Evolutionary conservation across 2,888 invertebrate genomes (phyloP).

Genomic region (Nesidiocoris tenuis): DNA sequence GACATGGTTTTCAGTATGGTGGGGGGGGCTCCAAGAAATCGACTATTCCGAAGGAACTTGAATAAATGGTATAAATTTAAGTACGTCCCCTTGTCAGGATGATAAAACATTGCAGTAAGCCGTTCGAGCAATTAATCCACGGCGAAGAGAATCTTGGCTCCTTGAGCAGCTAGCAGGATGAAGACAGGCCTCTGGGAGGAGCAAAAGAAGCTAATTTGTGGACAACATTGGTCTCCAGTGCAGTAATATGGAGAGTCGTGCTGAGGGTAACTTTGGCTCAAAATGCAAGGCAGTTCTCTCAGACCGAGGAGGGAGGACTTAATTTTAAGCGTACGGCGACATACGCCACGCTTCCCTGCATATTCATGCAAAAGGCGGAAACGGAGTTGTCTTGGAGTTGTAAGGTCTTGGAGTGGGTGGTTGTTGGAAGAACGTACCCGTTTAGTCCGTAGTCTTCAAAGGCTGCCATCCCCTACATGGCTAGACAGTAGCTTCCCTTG

Average conservation of each 20-base stretch:
- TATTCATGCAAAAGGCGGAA: constrained; percentile 21
- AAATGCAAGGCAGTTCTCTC: neutral
- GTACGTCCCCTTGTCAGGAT: neutral
- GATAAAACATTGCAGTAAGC: neutral
- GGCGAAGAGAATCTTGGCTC: neutral
- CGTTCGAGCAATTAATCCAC: neutral
- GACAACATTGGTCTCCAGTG: neutral
- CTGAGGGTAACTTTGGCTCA: neutral
- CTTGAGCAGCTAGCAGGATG: neutral
- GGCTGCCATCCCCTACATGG: no score
- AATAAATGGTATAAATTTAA: no score
- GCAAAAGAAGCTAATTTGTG: neutral
- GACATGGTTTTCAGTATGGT: no score
- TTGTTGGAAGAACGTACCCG: no score
- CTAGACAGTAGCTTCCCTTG: no score
- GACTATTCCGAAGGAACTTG: no score
- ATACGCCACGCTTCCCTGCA: constrained; percentile 28
- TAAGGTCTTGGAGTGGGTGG: no score
- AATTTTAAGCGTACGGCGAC: constrained; percentile 16
- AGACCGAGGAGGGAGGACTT: neutral
- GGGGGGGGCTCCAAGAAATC: no score
- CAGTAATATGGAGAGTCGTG: neutral
- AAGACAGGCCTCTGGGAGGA: neutral
- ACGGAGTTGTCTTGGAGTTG: constrained; percentile 31
- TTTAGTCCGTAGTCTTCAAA: no score